Base-by-base conservation (phyloP, 2,797 vertebrate species). In the Malacoraja senta region DNA sequence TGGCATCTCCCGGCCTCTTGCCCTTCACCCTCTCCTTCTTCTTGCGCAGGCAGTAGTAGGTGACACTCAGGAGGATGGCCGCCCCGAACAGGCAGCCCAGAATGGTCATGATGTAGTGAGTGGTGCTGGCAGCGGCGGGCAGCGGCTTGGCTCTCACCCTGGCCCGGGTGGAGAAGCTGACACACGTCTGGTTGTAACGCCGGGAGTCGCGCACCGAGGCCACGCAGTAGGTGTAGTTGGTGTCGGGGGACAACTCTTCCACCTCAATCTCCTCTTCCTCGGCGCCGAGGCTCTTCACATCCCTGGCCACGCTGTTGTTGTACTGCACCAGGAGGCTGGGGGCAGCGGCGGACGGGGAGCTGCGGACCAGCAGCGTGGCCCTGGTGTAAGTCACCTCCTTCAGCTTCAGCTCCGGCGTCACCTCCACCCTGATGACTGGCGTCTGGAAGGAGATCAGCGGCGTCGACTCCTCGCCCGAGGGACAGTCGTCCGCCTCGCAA, bases 91-190 rank as follows among this genome's bases (percentile, higher is more conserved):
- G 98, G 95, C 98, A 99, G 94, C 99, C 99, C 94, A 99, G 95
- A 94, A 99, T 97, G 93, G 98, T 98, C 98, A 99, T 98, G 94
- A 99, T 99, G 93, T 99, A 98, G 95, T 99, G 99, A 79, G 99
- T 99, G 94, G 98, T 98, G 7, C 97, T 98, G 93, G 98, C 96
- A 13, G 96, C 96, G 94, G 95, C 97, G 91, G 95, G 95, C 88
- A 91, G 95, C 0, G 93, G 96, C 4, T 97, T 96, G 7, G 97
- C 98, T 90, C 96, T 97, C 93, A 95, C 96, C 91, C 94, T 95
- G 93, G 94, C 96, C 93, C 97, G 97, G 74, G 98, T 98, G 68
- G 97, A 96, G 95, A 99, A 96, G 94, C 97, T 98, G 96, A 99
- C 96, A 38, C 99, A 99, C 68, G 98, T 99, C 94, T 99, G 98